Evolutionary conservation across 2,888 invertebrate genomes (phyloP), one percentile per base, ranked within the genome.

Genomic region (Mayetiola destructor): DNA sequence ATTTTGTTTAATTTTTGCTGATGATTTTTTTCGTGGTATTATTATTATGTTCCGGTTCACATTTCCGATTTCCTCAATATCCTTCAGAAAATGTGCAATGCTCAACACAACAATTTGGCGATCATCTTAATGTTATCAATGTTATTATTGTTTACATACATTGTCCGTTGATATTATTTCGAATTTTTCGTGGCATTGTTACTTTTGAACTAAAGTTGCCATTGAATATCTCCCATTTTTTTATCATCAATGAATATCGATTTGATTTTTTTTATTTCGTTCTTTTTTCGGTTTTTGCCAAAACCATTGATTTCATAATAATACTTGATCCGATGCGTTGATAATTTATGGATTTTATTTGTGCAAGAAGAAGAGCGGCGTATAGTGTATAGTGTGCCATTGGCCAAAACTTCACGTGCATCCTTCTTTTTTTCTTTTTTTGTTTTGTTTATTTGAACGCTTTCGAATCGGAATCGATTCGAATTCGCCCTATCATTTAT

Each of bases 41-140:
- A 35, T 56, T 54, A 55, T 35, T 55, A 59, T 57, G 58, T 59
- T 60, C 60, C 60, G 59, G 60, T 57, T 60, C 60, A 57, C 60
- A 60, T 60, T 60, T 60, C 60, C 60, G 58, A 48, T 58, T 60
- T 57, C 59, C 58, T 48, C 30, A 52, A 52, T 39, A 52, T 58
- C 21, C 5, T 18, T 29, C 20, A n/a, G 2, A 27, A 48, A 48
- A 27, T 23, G 23, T 27, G 27, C 27, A 23, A 27, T 27, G 23
- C 16, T 48, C 27, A n/a, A 14, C 12, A 16, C 27, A 27, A n/a
- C 37, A 27, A 27, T 27, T 16, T n/a, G 6, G 27, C 3, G n/a
- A 14, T 27, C 23, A 27, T 6, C n/a, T 10, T 48, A 10, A 2
- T 27, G 27, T 48, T 48, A 48, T 48, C 27, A 27, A 48, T 48